Evolutionary conservation across 2,888 invertebrate species (phyloP).

Genomic region (Rosalia funebris): DNA sequence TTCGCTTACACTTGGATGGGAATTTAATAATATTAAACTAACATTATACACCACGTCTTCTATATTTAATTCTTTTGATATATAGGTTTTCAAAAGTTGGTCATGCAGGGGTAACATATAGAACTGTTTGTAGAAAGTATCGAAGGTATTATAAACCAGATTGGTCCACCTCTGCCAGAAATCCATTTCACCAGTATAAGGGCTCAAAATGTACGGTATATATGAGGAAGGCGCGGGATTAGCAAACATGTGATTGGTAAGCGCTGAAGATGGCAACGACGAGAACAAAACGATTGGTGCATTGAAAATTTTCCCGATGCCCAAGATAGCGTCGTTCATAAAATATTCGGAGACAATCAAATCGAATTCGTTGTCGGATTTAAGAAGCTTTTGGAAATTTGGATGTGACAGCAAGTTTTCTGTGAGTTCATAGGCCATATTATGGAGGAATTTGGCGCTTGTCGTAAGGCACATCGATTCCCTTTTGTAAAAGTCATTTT

Average conservation of each 20-base stretch:
- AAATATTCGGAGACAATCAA: conserved; percentile 62
- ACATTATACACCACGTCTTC: conserved; percentile 47
- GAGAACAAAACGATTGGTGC: conserved; percentile 57
- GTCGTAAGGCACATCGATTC: conserved; percentile 16
- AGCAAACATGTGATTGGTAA: conserved; percentile 64
- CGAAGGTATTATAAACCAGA: conserved; percentile 58
- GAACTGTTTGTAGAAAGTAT: conserved; percentile 42
- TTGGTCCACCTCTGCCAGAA: conserved; percentile 68
- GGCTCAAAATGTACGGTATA: conserved; percentile 64
- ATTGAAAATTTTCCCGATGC: conserved; percentile 54
- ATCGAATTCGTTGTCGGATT: conserved; percentile 58
- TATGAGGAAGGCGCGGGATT: conserved; percentile 57
- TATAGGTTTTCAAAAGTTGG: conserved; percentile 44
- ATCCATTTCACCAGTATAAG: conserved; percentile 62
- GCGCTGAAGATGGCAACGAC: conserved; percentile 61
- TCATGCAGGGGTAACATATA: conserved; percentile 44
- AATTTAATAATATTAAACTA: conserved; percentile 54
- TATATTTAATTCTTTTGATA: conserved; percentile 44
- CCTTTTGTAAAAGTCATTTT: conserved; percentile 8
- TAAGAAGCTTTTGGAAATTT: conserved; percentile 55
- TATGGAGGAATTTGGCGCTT: conserved; percentile 13
- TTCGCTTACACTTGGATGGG: conserved; percentile 66
- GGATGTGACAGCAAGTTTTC: conserved; percentile 56
- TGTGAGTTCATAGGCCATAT: conserved; percentile 35
- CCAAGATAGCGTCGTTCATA: conserved; percentile 63